A percentile compares a stretch with the other conserved stretches of the same genome.
phyloP scores from a whole-genome alignment of 2,888 invertebrate species.

The Hypomecis atomaria region DNA sequence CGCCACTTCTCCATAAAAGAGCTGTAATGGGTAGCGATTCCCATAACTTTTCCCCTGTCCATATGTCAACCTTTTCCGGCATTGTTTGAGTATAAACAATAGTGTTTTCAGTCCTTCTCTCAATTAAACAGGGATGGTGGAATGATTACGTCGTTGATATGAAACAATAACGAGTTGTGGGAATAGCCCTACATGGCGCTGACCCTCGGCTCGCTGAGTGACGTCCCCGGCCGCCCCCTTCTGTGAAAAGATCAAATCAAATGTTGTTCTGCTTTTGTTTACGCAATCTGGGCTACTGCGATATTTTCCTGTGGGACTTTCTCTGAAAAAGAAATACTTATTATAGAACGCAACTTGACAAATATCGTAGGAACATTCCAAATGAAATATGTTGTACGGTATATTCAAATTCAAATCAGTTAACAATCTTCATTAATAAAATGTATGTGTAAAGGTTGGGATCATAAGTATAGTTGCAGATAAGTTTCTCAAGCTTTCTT shows the following conservation, averaged over 20 bases:
- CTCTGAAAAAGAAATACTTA: background rate
- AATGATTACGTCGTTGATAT: conserved; percentile 64
- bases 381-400: too few relatives aligned
- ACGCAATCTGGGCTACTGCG: conserved; percentile 30
- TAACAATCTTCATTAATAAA: too few relatives aligned
- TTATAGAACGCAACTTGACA: too few relatives aligned
- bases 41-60: background rate
- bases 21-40: background rate
- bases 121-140: conserved; percentile 56
- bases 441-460: too few relatives aligned
- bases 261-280: conserved; percentile 39
- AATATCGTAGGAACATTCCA: too few relatives aligned
- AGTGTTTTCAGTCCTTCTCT: conserved; percentile 40
- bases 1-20: background rate
- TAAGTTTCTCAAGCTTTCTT: too few relatives aligned
- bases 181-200: conserved; percentile 61
- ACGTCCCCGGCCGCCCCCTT: conserved; percentile 49
- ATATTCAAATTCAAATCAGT: too few relatives aligned
- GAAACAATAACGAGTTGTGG: conserved; percentile 73
- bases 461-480: too few relatives aligned
- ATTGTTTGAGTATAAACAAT: conserved; percentile 37
- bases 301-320: conserved; percentile 14
- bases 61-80: conserved; percentile 21
- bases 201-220: conserved; percentile 62
- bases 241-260: conserved; percentile 46